Evolutionary conservation across 2,888 invertebrate genomes (phyloP), one percentile per base, ranked within the genome.

Genomic region (Papilio gigon): DNA sequence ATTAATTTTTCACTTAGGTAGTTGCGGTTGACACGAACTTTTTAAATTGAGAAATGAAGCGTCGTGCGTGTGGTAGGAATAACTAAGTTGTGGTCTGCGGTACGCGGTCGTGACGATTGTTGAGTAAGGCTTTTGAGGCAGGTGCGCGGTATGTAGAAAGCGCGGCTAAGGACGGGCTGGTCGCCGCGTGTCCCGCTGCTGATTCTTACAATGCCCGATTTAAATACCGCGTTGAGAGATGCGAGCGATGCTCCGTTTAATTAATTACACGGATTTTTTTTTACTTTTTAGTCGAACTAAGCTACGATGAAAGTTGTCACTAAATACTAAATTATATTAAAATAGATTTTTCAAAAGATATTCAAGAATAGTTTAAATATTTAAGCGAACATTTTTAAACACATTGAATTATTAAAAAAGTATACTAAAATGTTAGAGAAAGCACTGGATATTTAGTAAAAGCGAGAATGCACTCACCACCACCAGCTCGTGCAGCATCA

Each of bases 401-500:
- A 42, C 8, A 42, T 42, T 9, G 17, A 0, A 17, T 2, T 42
- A 9, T 17, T 6, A n/a, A 42, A 0, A 5, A 40, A 40, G 4
- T n/a, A 40, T 5, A 4, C 1, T n/a, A 12, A 47, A 22, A 47
- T 12, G 12, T 22, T 22, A 22, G 22, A 11, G 11, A 47, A 11
- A 47, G 20, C 20, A 20, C n/a, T 22, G 12, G 0, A 22, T n/a
- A n/a, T n/a, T n/a, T 20, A 47, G 11, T 47, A 47, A 22, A 9
- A 20, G 8, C 2, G 9, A 9, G 11, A 1, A n/a, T 27, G 8
- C 40, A 64, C 68, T 68, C 20, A 68, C 68, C 58, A 27, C 27
- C 6, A 60, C 42, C 47, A 44, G 56, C 60, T 60, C 33, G 6
- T 30, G 14, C 6, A 22, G n/a, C 44, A 50, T 33, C 64, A 68